Evolutionary conservation across 2,888 invertebrate genomes (phyloP).

Genomic region (Beris chalybata): DNA sequence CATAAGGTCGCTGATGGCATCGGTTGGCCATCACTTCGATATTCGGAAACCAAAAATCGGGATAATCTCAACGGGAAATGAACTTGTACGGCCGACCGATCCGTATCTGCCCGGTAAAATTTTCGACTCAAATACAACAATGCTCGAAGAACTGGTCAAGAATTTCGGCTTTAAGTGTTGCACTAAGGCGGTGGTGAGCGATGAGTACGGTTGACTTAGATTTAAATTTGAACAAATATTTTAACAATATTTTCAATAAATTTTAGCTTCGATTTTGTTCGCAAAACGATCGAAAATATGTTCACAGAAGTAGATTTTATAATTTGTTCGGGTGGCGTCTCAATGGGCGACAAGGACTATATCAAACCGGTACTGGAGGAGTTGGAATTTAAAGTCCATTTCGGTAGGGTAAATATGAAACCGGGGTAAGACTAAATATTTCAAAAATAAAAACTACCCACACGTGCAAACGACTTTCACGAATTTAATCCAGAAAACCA

Average conservation of each 20-base stretch:
- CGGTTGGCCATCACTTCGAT: conserved; percentile 47
- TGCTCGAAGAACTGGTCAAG: conserved; percentile 72
- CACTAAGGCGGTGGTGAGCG: conserved; percentile 79
- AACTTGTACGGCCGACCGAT: conserved; percentile 72
- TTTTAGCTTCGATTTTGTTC: conserved; percentile 55
- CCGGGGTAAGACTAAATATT: conserved; percentile 67
- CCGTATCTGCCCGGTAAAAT: conserved; percentile 72
- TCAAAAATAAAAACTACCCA: not conserved
- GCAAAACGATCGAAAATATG: conserved; percentile 62
- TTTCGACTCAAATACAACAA: conserved; percentile 89
- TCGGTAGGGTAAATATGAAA: conserved; percentile 92
- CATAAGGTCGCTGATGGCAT: conserved; percentile 51
- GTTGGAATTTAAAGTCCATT: conserved; percentile 79
- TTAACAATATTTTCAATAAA: conserved; percentile 1
- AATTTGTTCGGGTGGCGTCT: conserved; percentile 93
- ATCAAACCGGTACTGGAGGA: conserved; percentile 79
- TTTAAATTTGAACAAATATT: not conserved
- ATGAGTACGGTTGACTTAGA: conserved; percentile 64
- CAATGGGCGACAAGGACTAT: conserved; percentile 96
- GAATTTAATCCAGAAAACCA: conserved; percentile 65
- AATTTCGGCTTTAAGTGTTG: conserved; percentile 67
- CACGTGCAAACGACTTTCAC: not conserved
- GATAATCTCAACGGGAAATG: conserved; percentile 93
- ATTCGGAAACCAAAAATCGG: conserved; percentile 69
- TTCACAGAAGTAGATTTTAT: conserved; percentile 71